These are phyloP conservation scores for Alosa sapidissima DNA, from an alignment of 2,797 vertebrate species.

Conservation along the genomic window DNA sequence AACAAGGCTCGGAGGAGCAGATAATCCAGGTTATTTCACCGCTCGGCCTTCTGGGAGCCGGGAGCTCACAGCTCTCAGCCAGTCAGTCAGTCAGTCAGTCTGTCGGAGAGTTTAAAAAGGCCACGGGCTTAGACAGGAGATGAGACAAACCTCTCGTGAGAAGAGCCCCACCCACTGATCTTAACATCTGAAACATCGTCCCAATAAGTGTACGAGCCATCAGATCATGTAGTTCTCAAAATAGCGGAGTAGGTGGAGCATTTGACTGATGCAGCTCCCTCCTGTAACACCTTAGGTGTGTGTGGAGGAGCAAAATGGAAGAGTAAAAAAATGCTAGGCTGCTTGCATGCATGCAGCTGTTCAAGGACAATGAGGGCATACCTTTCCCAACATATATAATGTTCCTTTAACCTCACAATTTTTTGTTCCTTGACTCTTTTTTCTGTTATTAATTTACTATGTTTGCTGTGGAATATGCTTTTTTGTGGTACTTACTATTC, in stretches of 20 bases:
- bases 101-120: neutral
- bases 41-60: conserved; percentile 31
- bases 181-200: neutral
- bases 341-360: neutral
- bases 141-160: neutral
- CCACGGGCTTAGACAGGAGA: neutral
- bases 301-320: neutral
- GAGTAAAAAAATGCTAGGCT: neutral
- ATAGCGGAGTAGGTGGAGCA: neutral
- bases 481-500: conserved; percentile 23
- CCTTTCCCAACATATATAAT: neutral
- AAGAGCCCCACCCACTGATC: neutral
- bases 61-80: conserved; percentile 29
- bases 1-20: conserved; percentile 44
- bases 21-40: conserved; percentile 47
- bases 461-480: conserved; percentile 26
- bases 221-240: neutral
- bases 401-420: neutral
- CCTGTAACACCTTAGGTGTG: neutral
- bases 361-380: neutral
- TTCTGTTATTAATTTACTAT: conserved; percentile 22
- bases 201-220: neutral
- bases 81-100: neutral
- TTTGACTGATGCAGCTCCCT: neutral
- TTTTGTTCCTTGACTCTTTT: conserved; percentile 19